Base-by-base conservation (phyloP, 37 sponge, comb jelly and placozoan species). In the Haliclona indistincta region DNA sequence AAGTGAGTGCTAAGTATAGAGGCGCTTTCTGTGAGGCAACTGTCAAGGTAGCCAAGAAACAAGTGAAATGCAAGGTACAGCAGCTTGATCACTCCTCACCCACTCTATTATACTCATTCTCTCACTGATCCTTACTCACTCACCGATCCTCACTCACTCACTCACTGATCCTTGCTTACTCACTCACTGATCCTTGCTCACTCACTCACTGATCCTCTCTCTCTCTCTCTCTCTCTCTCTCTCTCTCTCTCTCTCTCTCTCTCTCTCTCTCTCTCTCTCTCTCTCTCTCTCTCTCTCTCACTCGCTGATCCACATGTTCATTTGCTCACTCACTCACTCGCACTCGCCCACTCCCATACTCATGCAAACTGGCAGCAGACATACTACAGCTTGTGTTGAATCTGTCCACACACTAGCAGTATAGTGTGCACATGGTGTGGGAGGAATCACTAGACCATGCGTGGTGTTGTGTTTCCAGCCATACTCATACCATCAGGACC, bases 11-110 rank as follows among this genome's bases (percentile, higher is more conserved):
- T 49, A 96, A 96, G 73, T 96, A 96, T 62, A 52, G 89, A 33
- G 97, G 97, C 38, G 97, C 97, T 26, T 96, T 96, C 79, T 96
- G 97, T 66, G 97, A 96, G 58, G 97, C 97, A 2, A 93, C 81
- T 30, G 86, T 96, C 67, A 96, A 89, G 39, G 67, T 79, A 38
- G 91, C 93, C 35, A 89, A 90, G 65, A 86, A 83, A 51, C 77
- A 82, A 43, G 94, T 96, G 35, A 89, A 89, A 73, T 84, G 89
- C 45, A 93, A 89, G 94, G 97, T 96, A 67, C 22, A 71, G 78
- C 22, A 35, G 25, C 36, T 0, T 19, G 60, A 3, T 49, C 32
- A 3, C 29, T 70, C 30, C 23, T 45, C 13, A 10, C 1, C 6
- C 30, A 23, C 13, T 3, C 22, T 17, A 34, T 29, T 22, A 25